phyloP scores from a whole-genome alignment of 2,888 invertebrate species.

The Vanessa cardui region DNA sequence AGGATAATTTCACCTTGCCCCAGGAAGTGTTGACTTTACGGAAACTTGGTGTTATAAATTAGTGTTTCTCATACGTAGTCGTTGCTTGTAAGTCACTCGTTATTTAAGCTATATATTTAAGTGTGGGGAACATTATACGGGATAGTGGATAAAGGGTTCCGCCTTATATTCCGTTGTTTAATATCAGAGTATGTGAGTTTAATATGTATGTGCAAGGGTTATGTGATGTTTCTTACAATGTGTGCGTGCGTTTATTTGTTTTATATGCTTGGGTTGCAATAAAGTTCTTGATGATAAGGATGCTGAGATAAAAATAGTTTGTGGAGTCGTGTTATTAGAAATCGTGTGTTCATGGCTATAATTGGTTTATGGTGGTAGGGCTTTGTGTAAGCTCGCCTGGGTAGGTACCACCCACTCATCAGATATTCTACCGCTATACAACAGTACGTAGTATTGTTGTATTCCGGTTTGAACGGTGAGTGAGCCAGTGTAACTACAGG shows the following conservation, averaged over 20 bases:
- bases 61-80: background rate
- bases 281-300: background rate
- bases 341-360: no score
- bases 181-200: background rate
- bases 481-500: no score
- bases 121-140: constrained; percentile 23
- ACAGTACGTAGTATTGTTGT: no score
- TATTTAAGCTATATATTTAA: constrained; percentile 19
- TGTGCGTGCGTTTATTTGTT: constrained; percentile 2
- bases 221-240: background rate
- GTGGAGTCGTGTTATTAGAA: no score
- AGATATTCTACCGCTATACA: no score
- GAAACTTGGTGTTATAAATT: background rate
- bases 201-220: constrained; percentile 5
- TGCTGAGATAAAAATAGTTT: no score
- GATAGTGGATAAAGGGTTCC: constrained; percentile 28
- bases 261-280: background rate
- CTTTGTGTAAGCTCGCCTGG: no score
- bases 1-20: no score
- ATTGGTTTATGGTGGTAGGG: no score
- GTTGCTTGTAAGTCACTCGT: constrained; percentile 12
- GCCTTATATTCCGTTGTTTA: constrained; percentile 14
- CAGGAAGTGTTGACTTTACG: background rate
- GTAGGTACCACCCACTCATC: no score
- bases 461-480: no score